A percentile compares a stretch with the other conserved stretches of the same genome.
phyloP scores from a whole-genome alignment of 1,140 invertebrate genomes.

The Acromyrmex charruanus region DNA sequence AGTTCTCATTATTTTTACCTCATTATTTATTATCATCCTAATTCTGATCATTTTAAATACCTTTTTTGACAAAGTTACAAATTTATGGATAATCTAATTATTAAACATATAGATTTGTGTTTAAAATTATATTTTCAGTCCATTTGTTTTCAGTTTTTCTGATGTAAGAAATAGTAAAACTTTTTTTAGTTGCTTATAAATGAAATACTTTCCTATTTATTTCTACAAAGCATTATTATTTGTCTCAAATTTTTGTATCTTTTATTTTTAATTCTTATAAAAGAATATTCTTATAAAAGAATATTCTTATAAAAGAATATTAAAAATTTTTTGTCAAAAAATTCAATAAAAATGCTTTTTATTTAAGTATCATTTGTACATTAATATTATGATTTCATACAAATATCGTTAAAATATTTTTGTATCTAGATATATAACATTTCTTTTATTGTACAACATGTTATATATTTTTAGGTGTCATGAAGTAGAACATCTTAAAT shows the following conservation, averaged over 20 bases:
- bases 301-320: background rate
- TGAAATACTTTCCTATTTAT: background rate
- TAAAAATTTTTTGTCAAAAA: background rate
- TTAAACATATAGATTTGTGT: background rate
- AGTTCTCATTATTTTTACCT: slow-evolving; percentile 14
- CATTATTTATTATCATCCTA: background rate
- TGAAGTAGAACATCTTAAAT: background rate
- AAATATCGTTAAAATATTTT: background rate
- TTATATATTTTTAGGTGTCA: background rate
- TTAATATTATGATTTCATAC: background rate
- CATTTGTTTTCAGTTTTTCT: slow-evolving; percentile 1
- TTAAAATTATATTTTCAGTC: slow-evolving; percentile 2
- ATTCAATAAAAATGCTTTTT: background rate
- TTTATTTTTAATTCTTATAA: background rate
- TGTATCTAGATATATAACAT: background rate
- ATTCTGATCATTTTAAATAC: background rate
- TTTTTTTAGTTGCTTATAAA: background rate
- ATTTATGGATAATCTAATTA: background rate
- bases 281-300: too few relatives aligned
- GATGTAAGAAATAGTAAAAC: background rate
- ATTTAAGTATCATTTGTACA: background rate
- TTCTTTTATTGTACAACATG: background rate
- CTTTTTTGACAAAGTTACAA: background rate
- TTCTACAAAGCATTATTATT: background rate
- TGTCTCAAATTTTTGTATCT: background rate